phyloP scores from a whole-genome alignment of 2,113 vertebrate genomes.

The Carassius gibelio region DNA sequence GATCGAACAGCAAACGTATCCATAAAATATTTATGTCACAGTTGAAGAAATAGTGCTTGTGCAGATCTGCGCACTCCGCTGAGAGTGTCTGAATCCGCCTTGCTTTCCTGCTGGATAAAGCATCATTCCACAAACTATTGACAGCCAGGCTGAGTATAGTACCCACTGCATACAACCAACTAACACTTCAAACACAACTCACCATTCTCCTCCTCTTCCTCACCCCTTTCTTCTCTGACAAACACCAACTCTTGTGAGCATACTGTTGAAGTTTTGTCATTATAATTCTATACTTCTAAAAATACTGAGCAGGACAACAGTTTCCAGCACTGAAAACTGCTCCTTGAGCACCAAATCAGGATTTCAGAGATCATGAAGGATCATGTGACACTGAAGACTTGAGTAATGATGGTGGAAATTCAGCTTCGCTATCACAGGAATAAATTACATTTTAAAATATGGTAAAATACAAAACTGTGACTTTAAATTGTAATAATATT shows the following conservation, averaged over 20 bases:
- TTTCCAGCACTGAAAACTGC: no score
- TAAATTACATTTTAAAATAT: no score
- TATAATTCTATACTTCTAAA: no score
- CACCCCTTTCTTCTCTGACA: not conserved
- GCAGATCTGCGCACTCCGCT: slow-evolving; percentile 12
- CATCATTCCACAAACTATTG: slow-evolving; percentile 37
- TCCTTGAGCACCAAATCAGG: no score
- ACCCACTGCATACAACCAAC: slow-evolving; percentile 12
- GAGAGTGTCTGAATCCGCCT: slow-evolving; percentile 35
- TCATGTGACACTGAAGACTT: no score
- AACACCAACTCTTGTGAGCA: not conserved
- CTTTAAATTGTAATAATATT: no score
- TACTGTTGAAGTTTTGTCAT: not conserved
- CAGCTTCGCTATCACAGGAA: no score
- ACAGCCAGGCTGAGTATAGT: slow-evolving; percentile 15
- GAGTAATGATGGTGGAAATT: no score
- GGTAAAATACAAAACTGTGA: no score
- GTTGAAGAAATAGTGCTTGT: slow-evolving; percentile 18
- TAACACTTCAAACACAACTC: slow-evolving; percentile 6
- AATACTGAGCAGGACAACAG: no score
- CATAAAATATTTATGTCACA: slow-evolving; percentile 43
- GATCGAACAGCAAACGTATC: slow-evolving; percentile 14
- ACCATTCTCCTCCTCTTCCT: not conserved
- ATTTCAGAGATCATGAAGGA: no score
- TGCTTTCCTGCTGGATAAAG: slow-evolving; percentile 26